Evolutionary conservation across 2,113 vertebrate species (phyloP).

Genomic region (Neolamprologus longior): DNA sequence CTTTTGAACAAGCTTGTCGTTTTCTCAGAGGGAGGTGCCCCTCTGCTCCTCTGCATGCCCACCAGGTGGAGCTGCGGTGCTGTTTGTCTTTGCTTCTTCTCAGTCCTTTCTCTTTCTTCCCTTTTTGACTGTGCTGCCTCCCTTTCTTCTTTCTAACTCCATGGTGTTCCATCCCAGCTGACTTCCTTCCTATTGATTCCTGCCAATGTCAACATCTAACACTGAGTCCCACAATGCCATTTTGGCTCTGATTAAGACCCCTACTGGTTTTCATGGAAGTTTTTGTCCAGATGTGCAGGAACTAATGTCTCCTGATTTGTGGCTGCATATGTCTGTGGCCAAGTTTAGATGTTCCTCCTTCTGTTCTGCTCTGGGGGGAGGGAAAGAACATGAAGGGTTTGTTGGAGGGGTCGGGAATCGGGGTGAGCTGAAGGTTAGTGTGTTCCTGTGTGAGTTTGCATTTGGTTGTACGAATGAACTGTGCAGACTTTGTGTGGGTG

Average conservation of each 20-base stretch:
- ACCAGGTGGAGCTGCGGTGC: slow-evolving; percentile 44
- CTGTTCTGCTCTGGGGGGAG: background rate
- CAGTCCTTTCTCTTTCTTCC: background rate
- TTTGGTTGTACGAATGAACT: background rate
- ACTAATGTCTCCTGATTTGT: slow-evolving; percentile 8
- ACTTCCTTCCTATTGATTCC: background rate
- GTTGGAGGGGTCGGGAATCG: background rate
- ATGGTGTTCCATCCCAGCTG: background rate
- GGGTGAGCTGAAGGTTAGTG: background rate
- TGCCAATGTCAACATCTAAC: slow-evolving; percentile 37
- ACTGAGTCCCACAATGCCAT: slow-evolving; percentile 10
- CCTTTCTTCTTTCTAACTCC: background rate
- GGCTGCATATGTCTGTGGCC: background rate
- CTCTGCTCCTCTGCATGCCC: background rate
- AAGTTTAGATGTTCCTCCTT: slow-evolving; percentile 15
- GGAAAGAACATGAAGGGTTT: background rate
- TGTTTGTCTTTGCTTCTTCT: background rate
- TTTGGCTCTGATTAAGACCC: slow-evolving; percentile 20
- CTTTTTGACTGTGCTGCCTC: background rate
- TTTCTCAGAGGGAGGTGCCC: background rate
- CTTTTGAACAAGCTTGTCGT: background rate
- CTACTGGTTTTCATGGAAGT: slow-evolving; percentile 4
- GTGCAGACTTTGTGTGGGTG: background rate
- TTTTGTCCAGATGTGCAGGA: slow-evolving; percentile 57
- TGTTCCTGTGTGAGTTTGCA: background rate